Base-by-base conservation (phyloP, 2,888 invertebrate genomes). In the Amblyjoppa proteus region DNA sequence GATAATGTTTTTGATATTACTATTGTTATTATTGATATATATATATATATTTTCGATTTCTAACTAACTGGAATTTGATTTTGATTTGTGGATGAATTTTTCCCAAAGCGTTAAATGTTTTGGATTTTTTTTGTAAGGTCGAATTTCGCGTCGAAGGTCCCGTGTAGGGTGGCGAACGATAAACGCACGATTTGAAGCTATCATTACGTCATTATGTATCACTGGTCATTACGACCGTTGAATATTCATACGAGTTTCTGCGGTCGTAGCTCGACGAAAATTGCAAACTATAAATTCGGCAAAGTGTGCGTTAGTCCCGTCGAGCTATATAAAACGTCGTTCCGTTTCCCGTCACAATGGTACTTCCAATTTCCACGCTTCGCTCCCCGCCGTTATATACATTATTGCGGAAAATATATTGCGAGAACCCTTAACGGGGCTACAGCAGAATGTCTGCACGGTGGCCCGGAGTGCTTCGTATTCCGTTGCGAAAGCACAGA, bases 271-370 rank as follows among this genome's bases (percentile, higher is more conserved):
- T 45, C 78, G 78, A 53, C 41, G 58, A 78, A 83, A 83, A 83
- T 78, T 83, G 83, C 78, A 83, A 73, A 78, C 78, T 58, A 83
- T 83, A 83, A 83, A 83, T 78, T 79, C 69, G 83, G 78, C 68
- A 78, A 73, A 56, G 66, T 45, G 66, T 74, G 28, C 64, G 61
- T 70, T 64, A 61, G 49, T 64, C 76, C 51, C 31, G 51, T 76
- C 53, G 41, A 64, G 51, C 64, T 77, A 73, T 83, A 41, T 73
- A 41, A 7, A 31, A 64, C 71, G 31, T 71, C 71, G 51, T 68
- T 41, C n/a, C 41, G 38, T 68, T 20, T 58, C 58, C 58, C 58
- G 58, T 58, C 58, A 58, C 28, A 58, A 58, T 58, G 11, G 58
- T 58, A 58, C 53, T 5, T 16, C 56, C 56, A 74, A 45, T 75